A percentile compares a stretch with the other conserved stretches of the same genome.
phyloP scores from a whole-genome alignment of 1,140 invertebrate genomes.

The Drosophila orosa region DNA sequence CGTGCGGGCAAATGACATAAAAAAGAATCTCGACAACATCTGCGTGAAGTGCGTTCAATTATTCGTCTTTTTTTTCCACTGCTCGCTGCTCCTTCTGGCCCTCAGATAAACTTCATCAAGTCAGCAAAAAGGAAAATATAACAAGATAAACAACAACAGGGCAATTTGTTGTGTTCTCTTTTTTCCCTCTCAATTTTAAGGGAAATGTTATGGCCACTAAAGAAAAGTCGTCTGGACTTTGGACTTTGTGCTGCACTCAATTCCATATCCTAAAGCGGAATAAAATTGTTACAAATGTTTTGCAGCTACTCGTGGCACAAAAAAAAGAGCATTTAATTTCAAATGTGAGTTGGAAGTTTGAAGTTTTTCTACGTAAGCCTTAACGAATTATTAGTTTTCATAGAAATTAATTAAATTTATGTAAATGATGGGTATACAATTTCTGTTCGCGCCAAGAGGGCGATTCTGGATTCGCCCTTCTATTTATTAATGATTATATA shows the following conservation, averaged over 20 bases:
- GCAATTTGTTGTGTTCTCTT: slow-evolving; percentile 36
- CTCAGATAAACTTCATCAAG: slow-evolving; percentile 72
- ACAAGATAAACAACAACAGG: slow-evolving; percentile 48
- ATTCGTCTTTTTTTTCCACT: slow-evolving; percentile 47
- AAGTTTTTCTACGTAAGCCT: background rate
- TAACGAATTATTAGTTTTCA: background rate
- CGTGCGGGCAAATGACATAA: slow-evolving; percentile 32
- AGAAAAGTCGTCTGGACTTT: slow-evolving; percentile 35
- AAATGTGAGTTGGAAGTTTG: background rate
- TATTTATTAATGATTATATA: too few relatives aligned
- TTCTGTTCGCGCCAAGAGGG: too few relatives aligned
- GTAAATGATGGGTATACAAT: too few relatives aligned
- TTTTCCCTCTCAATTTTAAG: slow-evolving; percentile 57
- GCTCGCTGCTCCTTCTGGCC: slow-evolving; percentile 12
- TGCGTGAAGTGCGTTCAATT: slow-evolving; percentile 79
- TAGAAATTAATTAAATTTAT: too few relatives aligned
- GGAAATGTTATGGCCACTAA: slow-evolving; percentile 62
- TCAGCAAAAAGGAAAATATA: slow-evolving; percentile 32
- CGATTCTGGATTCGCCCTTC: too few relatives aligned
- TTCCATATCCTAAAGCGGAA: slow-evolving; percentile 33
- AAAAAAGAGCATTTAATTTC: slow-evolving; percentile 24
- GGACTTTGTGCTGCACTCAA: slow-evolving; percentile 35
- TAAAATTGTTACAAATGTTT: slow-evolving; percentile 56
- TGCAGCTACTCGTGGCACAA: background rate
- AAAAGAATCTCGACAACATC: slow-evolving; percentile 67